Conservation (phyloP, 2,113 vertebrate genomes). For the Dermatemys mawii region DNA sequence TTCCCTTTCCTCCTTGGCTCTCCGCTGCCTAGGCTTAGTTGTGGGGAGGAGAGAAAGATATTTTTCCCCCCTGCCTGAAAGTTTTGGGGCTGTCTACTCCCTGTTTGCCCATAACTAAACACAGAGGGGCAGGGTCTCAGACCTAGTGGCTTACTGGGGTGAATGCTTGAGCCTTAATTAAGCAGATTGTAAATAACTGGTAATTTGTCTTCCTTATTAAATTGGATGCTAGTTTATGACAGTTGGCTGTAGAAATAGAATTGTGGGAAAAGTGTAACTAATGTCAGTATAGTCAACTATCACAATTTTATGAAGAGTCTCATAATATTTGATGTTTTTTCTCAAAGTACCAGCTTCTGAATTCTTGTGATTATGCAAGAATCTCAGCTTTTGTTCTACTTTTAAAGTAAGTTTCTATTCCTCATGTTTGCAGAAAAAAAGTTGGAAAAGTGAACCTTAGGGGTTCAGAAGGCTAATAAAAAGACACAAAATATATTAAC, state of each 20-base stretch:
- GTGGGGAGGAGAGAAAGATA: not conserved
- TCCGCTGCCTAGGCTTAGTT: not conserved
- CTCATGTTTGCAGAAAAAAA: not conserved
- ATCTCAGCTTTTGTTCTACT: not conserved
- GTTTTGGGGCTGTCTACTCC: not conserved
- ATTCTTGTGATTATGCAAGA: not conserved
- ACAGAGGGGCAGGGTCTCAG: not conserved
- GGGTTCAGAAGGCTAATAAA: not conserved
- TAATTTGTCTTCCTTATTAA: not conserved
- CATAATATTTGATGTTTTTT: not conserved
- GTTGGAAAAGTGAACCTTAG: not conserved
- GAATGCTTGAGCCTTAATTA: not conserved
- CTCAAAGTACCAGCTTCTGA: not conserved
- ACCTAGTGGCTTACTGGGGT: not conserved
- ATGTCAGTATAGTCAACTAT: not conserved
- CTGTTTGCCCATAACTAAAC: not conserved
- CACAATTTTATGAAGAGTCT: not conserved
- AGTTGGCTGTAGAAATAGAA: not conserved
- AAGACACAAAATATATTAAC: not conserved
- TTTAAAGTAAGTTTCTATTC: not conserved
- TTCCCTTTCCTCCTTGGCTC: not conserved
- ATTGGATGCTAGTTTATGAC: not conserved
- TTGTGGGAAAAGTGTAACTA: not conserved
- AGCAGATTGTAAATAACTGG: not conserved
- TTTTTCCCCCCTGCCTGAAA: not conserved